These are phyloP conservation scores for Saguinus midas DNA, from an alignment of 2,113 vertebrate species.

Conservation along the genomic window DNA sequence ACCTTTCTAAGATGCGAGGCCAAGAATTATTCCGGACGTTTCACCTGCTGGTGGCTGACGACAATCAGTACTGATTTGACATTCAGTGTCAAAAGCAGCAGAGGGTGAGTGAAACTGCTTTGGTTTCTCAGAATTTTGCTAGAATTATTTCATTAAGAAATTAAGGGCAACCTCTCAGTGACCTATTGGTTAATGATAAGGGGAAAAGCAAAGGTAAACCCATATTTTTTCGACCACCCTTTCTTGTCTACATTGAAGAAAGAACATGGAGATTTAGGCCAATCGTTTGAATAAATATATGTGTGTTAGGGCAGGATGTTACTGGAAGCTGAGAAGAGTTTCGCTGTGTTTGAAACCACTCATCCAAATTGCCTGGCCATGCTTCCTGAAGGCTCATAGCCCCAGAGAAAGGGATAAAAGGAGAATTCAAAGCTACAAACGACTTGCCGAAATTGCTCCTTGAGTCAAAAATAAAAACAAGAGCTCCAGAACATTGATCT, in stretches of 20 bases:
- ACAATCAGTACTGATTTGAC: slow-evolving; percentile 73
- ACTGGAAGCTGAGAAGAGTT: not conserved
- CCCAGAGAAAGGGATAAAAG: not conserved
- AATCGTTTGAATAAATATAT: not conserved
- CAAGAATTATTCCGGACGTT: slow-evolving; percentile 84
- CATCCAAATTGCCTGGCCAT: not conserved
- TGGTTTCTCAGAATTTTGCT: not conserved
- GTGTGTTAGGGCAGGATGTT: not conserved
- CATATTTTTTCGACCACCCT: not conserved
- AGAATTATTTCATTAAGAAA: not conserved
- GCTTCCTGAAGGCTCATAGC: not conserved
- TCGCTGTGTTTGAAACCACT: not conserved
- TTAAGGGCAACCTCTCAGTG: not conserved
- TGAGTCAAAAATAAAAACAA: slow-evolving; percentile 47
- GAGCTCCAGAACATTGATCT: not conserved
- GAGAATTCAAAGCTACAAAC: not conserved
- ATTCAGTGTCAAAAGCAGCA: slow-evolving; percentile 79
- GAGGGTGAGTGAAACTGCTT: slow-evolving; percentile 73
- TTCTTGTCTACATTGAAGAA: not conserved
- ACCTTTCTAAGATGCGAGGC: slow-evolving; percentile 84
- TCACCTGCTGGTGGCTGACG: slow-evolving; percentile 84
- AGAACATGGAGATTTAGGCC: not conserved
- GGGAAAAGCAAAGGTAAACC: not conserved
- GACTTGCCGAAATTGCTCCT: slow-evolving; percentile 11
- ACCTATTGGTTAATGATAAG: not conserved